Base-by-base conservation (phyloP, 2,797 vertebrate species). In the Enteromius fasciolatus region DNA sequence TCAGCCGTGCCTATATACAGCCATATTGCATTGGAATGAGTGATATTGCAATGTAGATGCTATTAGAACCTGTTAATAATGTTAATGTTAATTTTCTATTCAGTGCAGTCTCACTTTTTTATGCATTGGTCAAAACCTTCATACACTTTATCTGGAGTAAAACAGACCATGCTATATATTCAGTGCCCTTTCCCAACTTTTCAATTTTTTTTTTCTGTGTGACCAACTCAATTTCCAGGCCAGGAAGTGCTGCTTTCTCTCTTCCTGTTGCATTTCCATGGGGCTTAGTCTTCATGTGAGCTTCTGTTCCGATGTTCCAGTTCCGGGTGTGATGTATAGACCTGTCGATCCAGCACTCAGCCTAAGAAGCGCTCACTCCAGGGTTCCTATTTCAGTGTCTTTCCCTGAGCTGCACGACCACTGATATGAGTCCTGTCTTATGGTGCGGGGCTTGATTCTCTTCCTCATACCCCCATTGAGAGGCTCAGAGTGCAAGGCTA, bases 171-270 rank as follows among this genome's bases (percentile, higher is more conserved):
- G 1, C 31, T 64, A 25, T 12, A 81, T 39, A 78, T 67, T 11
- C 61, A 50, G n/a, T 69, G 46, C 80, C 39, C 78, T 83, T 54
- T 67, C 44, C 54, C 20, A 85, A 85, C 85, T 83, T 86, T 81
- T 67, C 61, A 44, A 77, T 83, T 70, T 75, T 48, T 44, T 44
- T 44, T 70, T 67, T 50, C 44, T 52, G 69, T 72, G 59, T 83
- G 67, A 83, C 57, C 75, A 64, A 80, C 68, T 70, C 74, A 57
- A 33, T 78, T 76, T 78, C 52, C 69, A 48, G 41, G 33, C 75
- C 59, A 77, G 59, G 61, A 61, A 63, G 25, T 44, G 39, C 33
- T n/a, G 20, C 59, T 81, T 25, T 31, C 23, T 39, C 81, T 69
- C 41, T 75, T 50, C 74, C 50, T 83, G 63, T 83, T 84, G 69